Conservation (phyloP, 2,797 vertebrate genomes). For the Notamacropus eugenii region DNA sequence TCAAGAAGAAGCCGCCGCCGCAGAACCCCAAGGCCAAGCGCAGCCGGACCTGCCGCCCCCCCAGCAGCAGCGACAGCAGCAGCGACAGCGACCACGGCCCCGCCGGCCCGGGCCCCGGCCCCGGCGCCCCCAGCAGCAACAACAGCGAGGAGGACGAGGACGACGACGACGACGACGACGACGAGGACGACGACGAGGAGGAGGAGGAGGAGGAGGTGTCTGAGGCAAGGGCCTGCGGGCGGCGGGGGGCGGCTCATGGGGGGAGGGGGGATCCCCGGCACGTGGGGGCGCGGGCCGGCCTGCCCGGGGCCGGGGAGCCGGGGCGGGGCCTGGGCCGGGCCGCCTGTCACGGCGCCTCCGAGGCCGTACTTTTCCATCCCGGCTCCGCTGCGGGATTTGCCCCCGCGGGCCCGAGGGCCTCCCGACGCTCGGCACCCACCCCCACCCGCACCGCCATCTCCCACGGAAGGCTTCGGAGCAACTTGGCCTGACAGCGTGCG, state of each 20-base stretch:
- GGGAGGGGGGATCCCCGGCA: background rate
- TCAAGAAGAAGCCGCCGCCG: conserved; percentile 82
- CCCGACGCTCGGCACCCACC: conserved; percentile 1
- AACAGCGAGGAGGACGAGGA: conserved; percentile 83
- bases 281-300: background rate
- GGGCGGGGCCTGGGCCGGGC: background rate
- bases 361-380: conserved; percentile 77
- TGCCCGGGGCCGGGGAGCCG: background rate
- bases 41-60: conserved; percentile 82
- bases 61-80: conserved; percentile 80
- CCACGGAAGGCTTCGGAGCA: conserved; percentile 24
- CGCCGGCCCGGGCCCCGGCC: conserved; percentile 76
- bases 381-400: conserved; percentile 40
- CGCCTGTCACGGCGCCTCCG: conserved; percentile 66
- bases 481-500: background rate
- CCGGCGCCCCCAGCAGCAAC: conserved; percentile 79
- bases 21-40: conserved; percentile 82
- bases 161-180: conserved; percentile 78
- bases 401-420: background rate
- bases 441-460: conserved; percentile 22
- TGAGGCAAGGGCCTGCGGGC: conserved; percentile 82
- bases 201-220: conserved; percentile 86
- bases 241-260: background rate
- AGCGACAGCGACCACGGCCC: conserved; percentile 78
- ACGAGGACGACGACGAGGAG: conserved; percentile 39